Evolutionary conservation across 2,113 vertebrate species (phyloP).

Genomic region (Struthio camelus): DNA sequence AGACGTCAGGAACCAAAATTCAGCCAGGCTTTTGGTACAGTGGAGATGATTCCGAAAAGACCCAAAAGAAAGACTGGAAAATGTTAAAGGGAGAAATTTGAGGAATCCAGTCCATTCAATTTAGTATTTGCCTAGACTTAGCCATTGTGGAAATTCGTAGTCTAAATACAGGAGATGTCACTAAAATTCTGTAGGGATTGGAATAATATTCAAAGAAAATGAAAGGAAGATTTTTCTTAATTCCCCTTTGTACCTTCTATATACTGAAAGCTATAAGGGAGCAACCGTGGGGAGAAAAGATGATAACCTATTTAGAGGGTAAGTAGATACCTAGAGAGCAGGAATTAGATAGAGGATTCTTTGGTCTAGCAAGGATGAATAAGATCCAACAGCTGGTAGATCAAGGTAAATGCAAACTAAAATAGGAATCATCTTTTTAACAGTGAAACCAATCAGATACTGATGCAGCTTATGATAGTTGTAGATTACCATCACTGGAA

Average conservation of each 20-base stretch:
- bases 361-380: background rate
- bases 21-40: accelerated
- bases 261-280: background rate
- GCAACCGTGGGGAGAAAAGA: background rate
- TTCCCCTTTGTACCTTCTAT: background rate
- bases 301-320: background rate
- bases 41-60: background rate
- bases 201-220: background rate
- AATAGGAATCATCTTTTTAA: background rate
- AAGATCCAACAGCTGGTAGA: background rate
- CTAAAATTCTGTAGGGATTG: background rate
- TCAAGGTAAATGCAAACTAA: background rate
- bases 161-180: background rate
- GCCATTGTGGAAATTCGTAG: background rate
- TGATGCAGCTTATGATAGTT: background rate
- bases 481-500: background rate
- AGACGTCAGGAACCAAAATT: background rate
- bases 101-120: background rate
- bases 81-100: background rate
- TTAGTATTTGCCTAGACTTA: background rate
- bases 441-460: background rate
- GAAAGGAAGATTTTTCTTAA: background rate
- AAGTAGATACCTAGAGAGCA: background rate
- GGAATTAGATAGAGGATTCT: background rate
- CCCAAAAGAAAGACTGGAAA: background rate